phyloP scores from a whole-genome alignment of 2,888 invertebrate species.

The Hecatera dysodea region DNA sequence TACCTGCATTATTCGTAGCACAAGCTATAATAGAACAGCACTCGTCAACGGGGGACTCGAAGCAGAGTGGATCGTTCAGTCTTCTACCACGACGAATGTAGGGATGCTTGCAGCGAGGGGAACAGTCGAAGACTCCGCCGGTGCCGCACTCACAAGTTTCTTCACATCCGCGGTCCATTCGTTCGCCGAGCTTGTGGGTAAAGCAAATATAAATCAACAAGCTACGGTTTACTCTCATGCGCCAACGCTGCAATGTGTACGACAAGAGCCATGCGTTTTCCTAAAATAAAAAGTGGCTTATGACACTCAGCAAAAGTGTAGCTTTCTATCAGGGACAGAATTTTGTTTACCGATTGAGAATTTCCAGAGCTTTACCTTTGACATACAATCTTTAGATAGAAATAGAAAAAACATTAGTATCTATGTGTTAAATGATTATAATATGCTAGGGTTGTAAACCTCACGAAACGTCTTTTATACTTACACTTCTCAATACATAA shows the following conservation, averaged over 20 bases:
- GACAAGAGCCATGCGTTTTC: too few relatives aligned
- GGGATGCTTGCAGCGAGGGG: slow-evolving; percentile 93
- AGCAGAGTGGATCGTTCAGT: slow-evolving; percentile 93
- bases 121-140: slow-evolving; percentile 93
- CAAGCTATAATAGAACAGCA: slow-evolving; percentile 94
- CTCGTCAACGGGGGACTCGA: slow-evolving; percentile 92
- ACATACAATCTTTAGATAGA: too few relatives aligned
- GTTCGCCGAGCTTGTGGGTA: slow-evolving; percentile 91
- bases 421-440: background rate
- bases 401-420: background rate
- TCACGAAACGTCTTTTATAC: background rate
- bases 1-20: slow-evolving; percentile 89
- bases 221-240: too few relatives aligned
- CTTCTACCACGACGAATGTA: slow-evolving; percentile 93
- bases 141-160: slow-evolving; percentile 93
- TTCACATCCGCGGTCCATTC: slow-evolving; percentile 94
- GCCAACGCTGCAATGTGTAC: too few relatives aligned
- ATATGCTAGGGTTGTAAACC: slow-evolving; percentile 1
- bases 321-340: too few relatives aligned
- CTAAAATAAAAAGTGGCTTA: too few relatives aligned
- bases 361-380: too few relatives aligned
- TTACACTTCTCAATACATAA: background rate
- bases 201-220: background rate
- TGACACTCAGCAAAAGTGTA: too few relatives aligned
- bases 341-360: too few relatives aligned